A percentile compares a stretch with the other conserved stretches of the same genome.
These are phyloP conservation scores for Channa striata DNA, from an alignment of 2,797 vertebrate species.

Conservation along the genomic window DNA sequence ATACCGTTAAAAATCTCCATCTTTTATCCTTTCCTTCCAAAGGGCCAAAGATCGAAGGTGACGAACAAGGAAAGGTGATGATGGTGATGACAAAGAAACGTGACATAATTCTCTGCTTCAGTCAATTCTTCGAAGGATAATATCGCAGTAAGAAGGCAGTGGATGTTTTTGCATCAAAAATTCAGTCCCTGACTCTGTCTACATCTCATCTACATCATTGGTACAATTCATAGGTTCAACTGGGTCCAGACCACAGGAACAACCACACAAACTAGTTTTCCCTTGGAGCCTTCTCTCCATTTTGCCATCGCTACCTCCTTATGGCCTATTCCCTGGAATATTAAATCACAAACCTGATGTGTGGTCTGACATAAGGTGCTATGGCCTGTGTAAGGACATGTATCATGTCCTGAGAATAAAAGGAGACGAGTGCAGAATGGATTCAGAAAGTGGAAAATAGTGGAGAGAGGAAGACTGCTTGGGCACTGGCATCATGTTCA, in stretches of 20 bases:
- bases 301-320: background rate
- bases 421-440: background rate
- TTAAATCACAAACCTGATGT: background rate
- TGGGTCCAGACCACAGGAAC: background rate
- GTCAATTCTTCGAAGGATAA: slow-evolving; percentile 10
- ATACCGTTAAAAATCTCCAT: slow-evolving; percentile 2
- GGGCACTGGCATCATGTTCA: slow-evolving; percentile 34
- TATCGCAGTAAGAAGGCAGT: background rate
- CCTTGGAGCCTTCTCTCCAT: background rate
- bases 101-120: slow-evolving; percentile 1
- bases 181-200: background rate
- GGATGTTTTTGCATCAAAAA: slow-evolving; percentile 7
- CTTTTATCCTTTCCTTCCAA: background rate
- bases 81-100: background rate
- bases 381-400: background rate
- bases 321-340: slow-evolving; percentile 4
- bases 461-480: slow-evolving; percentile 31
- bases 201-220: background rate
- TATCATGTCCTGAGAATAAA: background rate
- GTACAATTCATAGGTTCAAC: background rate
- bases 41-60: slow-evolving; percentile 24
- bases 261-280: background rate
- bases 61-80: background rate
- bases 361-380: background rate
- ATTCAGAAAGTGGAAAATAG: slow-evolving; percentile 3